Percentiles rank a stretch among this genome's conserved stretches.
These are phyloP conservation scores for Mellilla xanthometata DNA, from an alignment of 2,888 invertebrate species.

Conservation along the genomic window DNA sequence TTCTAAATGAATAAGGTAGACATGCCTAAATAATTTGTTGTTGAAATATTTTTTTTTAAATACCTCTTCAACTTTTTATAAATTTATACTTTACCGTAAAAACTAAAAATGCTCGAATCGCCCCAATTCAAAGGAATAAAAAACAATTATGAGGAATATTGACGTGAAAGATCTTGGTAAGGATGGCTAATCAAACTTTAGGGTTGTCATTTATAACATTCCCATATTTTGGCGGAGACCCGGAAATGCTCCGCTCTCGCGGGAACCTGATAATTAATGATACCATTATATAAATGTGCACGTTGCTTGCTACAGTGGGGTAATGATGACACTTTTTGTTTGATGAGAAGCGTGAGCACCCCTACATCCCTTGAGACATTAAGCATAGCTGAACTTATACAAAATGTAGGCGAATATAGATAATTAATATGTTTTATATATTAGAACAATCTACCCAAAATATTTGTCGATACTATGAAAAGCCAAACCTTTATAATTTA, in stretches of 20 bases:
- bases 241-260: constrained; percentile 3
- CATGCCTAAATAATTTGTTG: no score
- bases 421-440: background rate
- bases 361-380: background rate
- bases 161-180: constrained; percentile 23
- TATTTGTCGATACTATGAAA: no score
- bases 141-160: constrained; percentile 30
- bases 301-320: constrained; percentile 2
- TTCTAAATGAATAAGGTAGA: no score
- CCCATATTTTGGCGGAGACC: background rate
- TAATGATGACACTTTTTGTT: constrained; percentile 12
- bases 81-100: no score
- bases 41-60: no score
- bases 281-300: constrained; percentile 1
- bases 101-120: no score
- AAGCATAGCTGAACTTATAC: background rate
- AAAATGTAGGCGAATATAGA: background rate
- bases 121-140: constrained; percentile 19
- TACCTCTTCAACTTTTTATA: no score
- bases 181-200: constrained; percentile 31
- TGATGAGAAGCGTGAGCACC: constrained; percentile 8
- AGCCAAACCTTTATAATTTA: no score
- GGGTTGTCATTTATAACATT: constrained; percentile 7
- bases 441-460: no score
- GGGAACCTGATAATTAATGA: constrained; percentile 5